A percentile compares a stretch with the other conserved stretches of the same genome.
Conservation (phyloP, 2,797 vertebrate species). For the Prionace glauca region DNA sequence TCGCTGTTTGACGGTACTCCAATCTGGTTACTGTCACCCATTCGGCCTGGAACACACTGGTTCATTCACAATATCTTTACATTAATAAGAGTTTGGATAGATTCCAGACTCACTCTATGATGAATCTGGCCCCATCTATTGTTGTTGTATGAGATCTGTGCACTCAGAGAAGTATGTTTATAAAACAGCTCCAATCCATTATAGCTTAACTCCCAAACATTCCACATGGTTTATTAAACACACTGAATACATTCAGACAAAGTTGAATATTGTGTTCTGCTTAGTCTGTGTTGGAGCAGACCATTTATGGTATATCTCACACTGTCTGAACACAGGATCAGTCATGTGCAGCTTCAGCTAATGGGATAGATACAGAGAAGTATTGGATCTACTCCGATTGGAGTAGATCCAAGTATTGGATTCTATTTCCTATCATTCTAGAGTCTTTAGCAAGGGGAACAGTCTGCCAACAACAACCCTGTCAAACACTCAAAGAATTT, state of each 20-base stretch:
- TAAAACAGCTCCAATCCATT: background rate
- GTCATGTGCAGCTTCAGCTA: background rate
- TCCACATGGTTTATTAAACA: constrained; percentile 15
- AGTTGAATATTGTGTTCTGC: background rate
- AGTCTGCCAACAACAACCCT: too few relatives aligned
- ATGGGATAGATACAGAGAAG: background rate
- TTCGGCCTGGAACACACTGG: background rate
- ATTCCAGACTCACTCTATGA: background rate
- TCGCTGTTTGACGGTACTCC: background rate
- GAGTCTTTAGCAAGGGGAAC: too few relatives aligned
- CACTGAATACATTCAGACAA: background rate
- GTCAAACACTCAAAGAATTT: too few relatives aligned
- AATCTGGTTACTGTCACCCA: background rate
- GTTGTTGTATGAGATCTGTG: background rate
- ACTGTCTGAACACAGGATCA: background rate
- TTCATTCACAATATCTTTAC: background rate
- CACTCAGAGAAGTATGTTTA: background rate
- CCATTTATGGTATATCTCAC: background rate
- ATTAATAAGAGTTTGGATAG: background rate
- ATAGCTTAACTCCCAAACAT: background rate
- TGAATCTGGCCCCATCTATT: background rate
- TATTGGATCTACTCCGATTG: background rate
- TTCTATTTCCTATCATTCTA: too few relatives aligned
- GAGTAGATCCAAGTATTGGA: background rate
- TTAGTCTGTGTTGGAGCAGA: background rate